Percentiles rank a stretch among this genome's conserved stretches.
phyloP scores from a whole-genome alignment of 2,797 vertebrate species.

The Sebastes melanostomus region DNA sequence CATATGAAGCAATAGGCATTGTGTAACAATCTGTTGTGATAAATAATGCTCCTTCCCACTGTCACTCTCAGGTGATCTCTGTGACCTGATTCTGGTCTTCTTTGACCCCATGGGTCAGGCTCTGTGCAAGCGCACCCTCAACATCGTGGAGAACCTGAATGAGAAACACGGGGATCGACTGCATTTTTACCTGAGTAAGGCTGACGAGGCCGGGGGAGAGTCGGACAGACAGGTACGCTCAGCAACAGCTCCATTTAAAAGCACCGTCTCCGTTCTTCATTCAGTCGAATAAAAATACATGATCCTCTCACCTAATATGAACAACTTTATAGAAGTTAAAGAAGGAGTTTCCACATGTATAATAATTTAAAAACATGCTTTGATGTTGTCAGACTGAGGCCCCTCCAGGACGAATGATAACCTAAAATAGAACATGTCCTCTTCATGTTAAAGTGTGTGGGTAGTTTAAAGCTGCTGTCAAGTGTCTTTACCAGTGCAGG shows the following conservation, averaged over 20 bases:
- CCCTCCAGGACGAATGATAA: neutral
- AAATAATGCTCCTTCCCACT: neutral
- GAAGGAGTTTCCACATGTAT: neutral
- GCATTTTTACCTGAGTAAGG: slow-evolving; percentile 88
- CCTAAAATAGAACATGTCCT: neutral
- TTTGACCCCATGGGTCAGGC: slow-evolving; percentile 92
- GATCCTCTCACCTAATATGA: neutral
- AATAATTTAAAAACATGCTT: neutral
- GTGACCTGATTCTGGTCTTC: slow-evolving; percentile 89
- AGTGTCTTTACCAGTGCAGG: neutral
- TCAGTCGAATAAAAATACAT: neutral
- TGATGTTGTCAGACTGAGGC: neutral
- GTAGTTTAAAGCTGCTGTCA: neutral
- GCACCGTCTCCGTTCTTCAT: neutral
- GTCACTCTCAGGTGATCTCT: slow-evolving; percentile 81
- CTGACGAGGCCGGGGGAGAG: slow-evolving; percentile 87
- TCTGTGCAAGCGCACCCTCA: slow-evolving; percentile 88
- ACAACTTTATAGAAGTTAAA: neutral
- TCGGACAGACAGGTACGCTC: slow-evolving; percentile 85
- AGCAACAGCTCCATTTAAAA: neutral
- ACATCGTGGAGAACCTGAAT: slow-evolving; percentile 88
- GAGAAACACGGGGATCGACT: slow-evolving; percentile 86
- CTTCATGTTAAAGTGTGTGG: slow-evolving; percentile 2
- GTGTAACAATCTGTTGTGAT: neutral
- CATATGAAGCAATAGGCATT: neutral